Evolutionary conservation across 2,888 invertebrate genomes (phyloP), one percentile per base, ranked within the genome.

Genomic region (Agriopis marginaria): DNA sequence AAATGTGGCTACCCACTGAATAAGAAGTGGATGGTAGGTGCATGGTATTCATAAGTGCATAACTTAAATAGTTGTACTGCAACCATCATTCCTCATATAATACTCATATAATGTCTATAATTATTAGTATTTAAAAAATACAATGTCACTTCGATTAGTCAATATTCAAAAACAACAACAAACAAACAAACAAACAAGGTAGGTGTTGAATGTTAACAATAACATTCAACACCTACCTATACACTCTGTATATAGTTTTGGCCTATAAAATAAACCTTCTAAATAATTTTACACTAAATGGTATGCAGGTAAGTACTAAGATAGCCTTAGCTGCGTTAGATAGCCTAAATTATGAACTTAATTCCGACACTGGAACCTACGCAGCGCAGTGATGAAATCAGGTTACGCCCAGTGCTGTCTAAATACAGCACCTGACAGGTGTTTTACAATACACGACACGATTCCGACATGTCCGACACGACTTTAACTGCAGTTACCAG

Each of bases 391-490:
- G 70, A 63, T 39, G 70, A 66, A 70, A 70, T 66, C 62, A 53
- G 66, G 53, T 39, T 63, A 70, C 70, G 66, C 70, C 70, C 63
- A 70, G 40, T 66, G 61, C 60, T 45, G 47, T 44, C 63, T 47
- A 58, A 45, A 58, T 66, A 56, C 54, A 32, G 60, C 40, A 61
- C 61, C 40, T 47, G 64, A 53, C 23, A 23, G 12, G 14, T 39
- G 5, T 11, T 62, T 69, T 56, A 65, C 39, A 61, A 9, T 8
- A 40, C 5, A 11, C 62, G 67, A 67, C 23, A 42, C 54, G 63
- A 63, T 44, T 3, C 14, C 32, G 32, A 58, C n/a, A 51, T 47
- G 40, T 3, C 14, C 14, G 32, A 58, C n/a, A 51, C 55, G 47
- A 56, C 8, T 64, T 23, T 40, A 59, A 14, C 39, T 17, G 5